These are phyloP conservation scores for Tarsius wallacei DNA, from an alignment of 2,797 vertebrate species.

Conservation along the genomic window DNA sequence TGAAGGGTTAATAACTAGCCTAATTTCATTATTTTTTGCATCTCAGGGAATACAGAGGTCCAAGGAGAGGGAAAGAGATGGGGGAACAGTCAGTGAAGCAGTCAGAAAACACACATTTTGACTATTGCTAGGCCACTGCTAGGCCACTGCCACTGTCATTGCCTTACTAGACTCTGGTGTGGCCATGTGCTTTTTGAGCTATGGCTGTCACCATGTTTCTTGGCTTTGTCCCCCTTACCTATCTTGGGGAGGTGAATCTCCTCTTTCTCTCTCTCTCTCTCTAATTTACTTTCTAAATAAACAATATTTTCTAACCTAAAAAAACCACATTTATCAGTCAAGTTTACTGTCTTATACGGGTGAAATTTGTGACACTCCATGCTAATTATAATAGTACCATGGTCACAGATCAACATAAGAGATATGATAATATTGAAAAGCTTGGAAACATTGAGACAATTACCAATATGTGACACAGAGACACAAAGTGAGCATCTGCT, in stretches of 20 bases:
- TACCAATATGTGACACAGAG: neutral
- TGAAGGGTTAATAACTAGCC: neutral
- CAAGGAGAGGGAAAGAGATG: neutral
- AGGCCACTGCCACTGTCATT: too few relatives aligned
- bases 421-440: neutral
- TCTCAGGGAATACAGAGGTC: neutral
- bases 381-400: neutral
- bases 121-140: too few relatives aligned
- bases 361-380: too few relatives aligned
- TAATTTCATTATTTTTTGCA: neutral
- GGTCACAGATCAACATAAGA: neutral
- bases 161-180: too few relatives aligned
- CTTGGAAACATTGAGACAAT: neutral
- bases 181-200: too few relatives aligned
- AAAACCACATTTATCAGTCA: neutral
- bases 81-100: neutral
- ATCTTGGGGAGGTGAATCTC: too few relatives aligned
- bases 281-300: too few relatives aligned
- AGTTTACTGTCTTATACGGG: neutral
- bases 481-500: neutral
- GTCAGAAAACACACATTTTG: neutral
- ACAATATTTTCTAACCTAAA: too few relatives aligned
- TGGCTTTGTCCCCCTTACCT: too few relatives aligned
- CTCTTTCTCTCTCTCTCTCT: too few relatives aligned
- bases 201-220: too few relatives aligned